These are phyloP conservation scores for Myrmecophaga tridactyla DNA, from an alignment of 2,113 vertebrate species.

Conservation along the genomic window DNA sequence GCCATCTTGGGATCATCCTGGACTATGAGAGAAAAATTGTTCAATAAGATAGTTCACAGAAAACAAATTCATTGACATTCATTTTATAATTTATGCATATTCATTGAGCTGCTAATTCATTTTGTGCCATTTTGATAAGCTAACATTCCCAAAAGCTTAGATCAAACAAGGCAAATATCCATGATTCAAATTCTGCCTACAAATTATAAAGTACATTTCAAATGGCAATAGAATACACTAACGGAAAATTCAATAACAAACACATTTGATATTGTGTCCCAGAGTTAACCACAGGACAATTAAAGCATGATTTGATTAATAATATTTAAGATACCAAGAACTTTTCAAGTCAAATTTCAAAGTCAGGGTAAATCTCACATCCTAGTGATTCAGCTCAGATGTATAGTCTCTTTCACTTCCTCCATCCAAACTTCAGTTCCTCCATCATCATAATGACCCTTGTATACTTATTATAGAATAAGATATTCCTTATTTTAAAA, in stretches of 20 bases:
- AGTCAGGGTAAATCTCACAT: background rate
- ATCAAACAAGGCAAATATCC: background rate
- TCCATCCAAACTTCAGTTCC: background rate
- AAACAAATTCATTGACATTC: background rate
- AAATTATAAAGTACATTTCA: background rate
- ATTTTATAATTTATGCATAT: background rate
- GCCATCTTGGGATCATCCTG: background rate
- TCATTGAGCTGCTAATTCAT: background rate
- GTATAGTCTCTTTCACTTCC: background rate
- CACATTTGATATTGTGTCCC: background rate
- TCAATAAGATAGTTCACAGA: background rate
- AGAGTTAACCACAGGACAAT: background rate
- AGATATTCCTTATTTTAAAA: background rate
- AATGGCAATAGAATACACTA: background rate
- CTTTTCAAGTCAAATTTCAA: background rate
- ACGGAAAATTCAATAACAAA: background rate
- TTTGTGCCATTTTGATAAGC: background rate
- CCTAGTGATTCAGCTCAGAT: too few species aligned
- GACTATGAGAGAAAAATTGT: background rate
- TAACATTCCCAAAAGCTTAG: background rate
- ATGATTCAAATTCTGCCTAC: background rate
- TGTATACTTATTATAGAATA: background rate
- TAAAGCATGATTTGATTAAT: background rate
- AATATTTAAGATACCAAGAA: background rate
- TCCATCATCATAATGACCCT: background rate